phyloP scores from a whole-genome alignment of 1,140 invertebrate genomes.

The Macrocentrus cingulum region DNA sequence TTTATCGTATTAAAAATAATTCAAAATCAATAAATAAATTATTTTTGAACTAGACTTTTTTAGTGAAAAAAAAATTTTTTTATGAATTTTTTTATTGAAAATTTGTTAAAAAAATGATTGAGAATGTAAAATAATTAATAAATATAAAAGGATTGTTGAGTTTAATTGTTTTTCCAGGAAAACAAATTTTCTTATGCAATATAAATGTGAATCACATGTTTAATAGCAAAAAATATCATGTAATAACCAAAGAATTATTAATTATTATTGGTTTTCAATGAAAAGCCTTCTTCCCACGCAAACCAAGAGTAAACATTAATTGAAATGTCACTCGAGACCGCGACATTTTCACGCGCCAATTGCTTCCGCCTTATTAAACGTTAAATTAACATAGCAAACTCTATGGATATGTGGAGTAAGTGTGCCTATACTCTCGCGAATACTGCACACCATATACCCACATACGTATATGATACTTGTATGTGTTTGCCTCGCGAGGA shows the following conservation, averaged over 20 bases:
- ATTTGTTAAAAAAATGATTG: too few relatives aligned
- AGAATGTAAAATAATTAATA: too few relatives aligned
- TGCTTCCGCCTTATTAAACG: slow-evolving; percentile 55
- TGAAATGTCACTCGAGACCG: slow-evolving; percentile 50
- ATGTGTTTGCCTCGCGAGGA: slow-evolving; percentile 26
- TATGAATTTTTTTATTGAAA: too few relatives aligned
- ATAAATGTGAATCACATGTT: too few relatives aligned
- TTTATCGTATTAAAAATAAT: too few relatives aligned
- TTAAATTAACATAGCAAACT: slow-evolving; percentile 53
- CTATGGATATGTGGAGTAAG: slow-evolving; percentile 37
- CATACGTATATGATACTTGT: neutral
- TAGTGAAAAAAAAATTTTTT: too few relatives aligned
- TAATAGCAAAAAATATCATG: neutral
- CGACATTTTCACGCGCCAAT: slow-evolving; percentile 50
- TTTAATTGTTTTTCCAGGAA: too few relatives aligned
- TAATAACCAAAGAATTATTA: neutral
- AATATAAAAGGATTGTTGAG: too few relatives aligned
- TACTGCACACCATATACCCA: neutral
- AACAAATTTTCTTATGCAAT: too few relatives aligned
- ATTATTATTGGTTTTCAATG: neutral
- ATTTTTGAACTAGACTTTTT: too few relatives aligned
- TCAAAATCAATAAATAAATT: too few relatives aligned
- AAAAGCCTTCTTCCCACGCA: slow-evolving; percentile 48
- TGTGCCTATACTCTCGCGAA: neutral
- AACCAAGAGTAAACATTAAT: slow-evolving; percentile 51